phyloP scores from a whole-genome alignment of 2,113 vertebrate species.

The Macquaria ambigua region DNA sequence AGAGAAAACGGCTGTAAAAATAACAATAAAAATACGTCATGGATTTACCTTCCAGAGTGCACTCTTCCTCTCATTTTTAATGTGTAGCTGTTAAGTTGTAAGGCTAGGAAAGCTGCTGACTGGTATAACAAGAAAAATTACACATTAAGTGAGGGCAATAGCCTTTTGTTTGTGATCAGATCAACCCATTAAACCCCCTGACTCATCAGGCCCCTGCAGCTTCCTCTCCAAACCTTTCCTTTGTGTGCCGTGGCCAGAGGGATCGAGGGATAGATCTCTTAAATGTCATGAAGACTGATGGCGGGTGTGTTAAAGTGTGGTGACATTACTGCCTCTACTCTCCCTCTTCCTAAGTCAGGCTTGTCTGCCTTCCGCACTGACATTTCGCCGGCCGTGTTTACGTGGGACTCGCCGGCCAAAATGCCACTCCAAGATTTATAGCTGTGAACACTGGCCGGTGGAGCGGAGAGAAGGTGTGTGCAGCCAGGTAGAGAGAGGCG shows the following conservation, averaged over 20 bases:
- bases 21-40: conserved; percentile 29
- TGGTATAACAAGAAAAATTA: conserved; percentile 14
- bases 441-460: conserved; percentile 71
- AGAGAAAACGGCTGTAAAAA: conserved; percentile 46
- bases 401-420: conserved; percentile 71
- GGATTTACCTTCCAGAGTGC: conserved; percentile 26
- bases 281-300: conserved; percentile 82
- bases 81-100: conserved; percentile 11
- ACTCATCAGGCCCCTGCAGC: conserved; percentile 45
- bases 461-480: conserved; percentile 63
- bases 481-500: conserved; percentile 62
- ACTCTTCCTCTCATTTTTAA: conserved; percentile 21
- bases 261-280: conserved; percentile 70
- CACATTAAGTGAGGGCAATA: conserved; percentile 12
- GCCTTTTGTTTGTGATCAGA: conserved; percentile 54
- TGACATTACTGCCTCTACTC: conserved; percentile 80
- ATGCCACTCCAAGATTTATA: conserved; percentile 81
- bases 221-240: conserved; percentile 50
- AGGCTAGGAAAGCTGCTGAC: conserved; percentile 35
- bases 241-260: conserved; percentile 46
- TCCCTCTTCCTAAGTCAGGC: conserved; percentile 76
- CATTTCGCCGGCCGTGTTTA: conserved; percentile 80
- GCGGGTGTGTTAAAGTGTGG: conserved; percentile 76
- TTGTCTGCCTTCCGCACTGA: conserved; percentile 77
- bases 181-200: conserved; percentile 42